A percentile compares a stretch with the other conserved stretches of the same genome.
Evolutionary conservation across 2,113 vertebrate species (phyloP).

Genomic region (Chamaetylas fuelleborni): DNA sequence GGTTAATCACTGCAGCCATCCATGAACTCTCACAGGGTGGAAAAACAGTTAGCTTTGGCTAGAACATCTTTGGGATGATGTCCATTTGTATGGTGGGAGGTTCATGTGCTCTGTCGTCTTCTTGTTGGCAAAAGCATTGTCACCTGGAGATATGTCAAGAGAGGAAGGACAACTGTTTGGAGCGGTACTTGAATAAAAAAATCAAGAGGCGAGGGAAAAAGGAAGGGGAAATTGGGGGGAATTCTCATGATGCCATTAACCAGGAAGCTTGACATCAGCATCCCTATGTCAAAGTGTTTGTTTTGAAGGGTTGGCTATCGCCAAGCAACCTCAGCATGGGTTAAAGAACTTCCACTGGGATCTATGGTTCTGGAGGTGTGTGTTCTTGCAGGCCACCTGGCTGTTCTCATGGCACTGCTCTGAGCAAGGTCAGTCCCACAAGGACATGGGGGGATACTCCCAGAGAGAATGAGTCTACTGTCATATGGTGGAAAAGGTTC

Average conservation of each 20-base stretch:
- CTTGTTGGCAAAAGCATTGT: not conserved
- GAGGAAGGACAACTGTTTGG: not conserved
- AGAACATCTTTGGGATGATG: not conserved
- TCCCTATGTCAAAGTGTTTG: not conserved
- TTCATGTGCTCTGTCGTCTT: not conserved
- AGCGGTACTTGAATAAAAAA: not conserved
- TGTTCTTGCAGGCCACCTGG: not conserved
- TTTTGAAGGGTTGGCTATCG: not conserved
- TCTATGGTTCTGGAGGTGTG: not conserved
- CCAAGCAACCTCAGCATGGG: not conserved
- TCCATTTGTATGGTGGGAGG: not conserved
- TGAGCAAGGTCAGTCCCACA: not conserved
- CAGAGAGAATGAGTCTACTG: not conserved
- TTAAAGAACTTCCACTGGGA: not conserved
- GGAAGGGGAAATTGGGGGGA: not conserved
- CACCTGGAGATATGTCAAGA: not conserved
- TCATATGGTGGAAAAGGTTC: not conserved
- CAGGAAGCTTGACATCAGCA: not conserved
- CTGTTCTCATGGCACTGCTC: not conserved
- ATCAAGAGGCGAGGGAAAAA: not conserved
- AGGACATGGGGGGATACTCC: not conserved
- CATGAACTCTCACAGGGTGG: not conserved
- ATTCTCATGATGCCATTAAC: not conserved
- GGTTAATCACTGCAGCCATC: conserved; percentile 35
- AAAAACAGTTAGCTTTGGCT: not conserved